Evolutionary conservation across 2,797 vertebrate genomes (phyloP).

Genomic region (Centroberyx gerrardi): DNA sequence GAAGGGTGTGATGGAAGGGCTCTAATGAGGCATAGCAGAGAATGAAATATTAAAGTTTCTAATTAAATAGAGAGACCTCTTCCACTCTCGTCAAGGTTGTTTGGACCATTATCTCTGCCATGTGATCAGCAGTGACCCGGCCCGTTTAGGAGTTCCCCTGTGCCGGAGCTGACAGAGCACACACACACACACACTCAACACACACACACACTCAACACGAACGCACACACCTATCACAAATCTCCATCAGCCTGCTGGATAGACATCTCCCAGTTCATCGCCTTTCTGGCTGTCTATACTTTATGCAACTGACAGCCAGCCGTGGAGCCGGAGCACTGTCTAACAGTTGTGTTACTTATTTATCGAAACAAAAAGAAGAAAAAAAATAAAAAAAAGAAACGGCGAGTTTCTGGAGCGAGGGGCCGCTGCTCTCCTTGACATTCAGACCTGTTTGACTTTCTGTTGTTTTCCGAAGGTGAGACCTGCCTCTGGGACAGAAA

Average conservation of each 20-base stretch:
- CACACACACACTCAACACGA: slow-evolving; percentile 34
- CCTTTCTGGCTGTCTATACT: slow-evolving; percentile 34
- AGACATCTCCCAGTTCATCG: slow-evolving; percentile 42
- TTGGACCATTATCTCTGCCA: slow-evolving; percentile 86
- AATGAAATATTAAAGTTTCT: slow-evolving; percentile 90
- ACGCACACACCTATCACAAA: slow-evolving; percentile 40
- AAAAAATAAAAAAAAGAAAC: slow-evolving; percentile 9
- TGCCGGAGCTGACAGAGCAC: slow-evolving; percentile 63
- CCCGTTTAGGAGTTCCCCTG: slow-evolving; percentile 77
- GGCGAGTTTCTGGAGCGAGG: slow-evolving; percentile 77
- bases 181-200: slow-evolving; percentile 2
- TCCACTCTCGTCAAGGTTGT: slow-evolving; percentile 87
- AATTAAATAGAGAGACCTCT: slow-evolving; percentile 87
- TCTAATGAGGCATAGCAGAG: slow-evolving; percentile 85
- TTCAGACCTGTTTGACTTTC: slow-evolving; percentile 88
- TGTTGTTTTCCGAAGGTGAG: slow-evolving; percentile 90
- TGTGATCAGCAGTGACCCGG: slow-evolving; percentile 84
- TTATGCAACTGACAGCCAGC: slow-evolving; percentile 41
- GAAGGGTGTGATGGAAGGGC: slow-evolving; percentile 80
- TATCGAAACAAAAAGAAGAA: slow-evolving; percentile 60
- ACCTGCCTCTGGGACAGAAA: slow-evolving; percentile 86
- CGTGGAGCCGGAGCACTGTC: slow-evolving; percentile 17
- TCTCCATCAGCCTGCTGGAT: slow-evolving; percentile 49
- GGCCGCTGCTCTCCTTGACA: slow-evolving; percentile 85
- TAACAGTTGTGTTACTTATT: slow-evolving; percentile 56